Conservation (phyloP, 1,140 invertebrate species). For the Triops longicaudatus region DNA sequence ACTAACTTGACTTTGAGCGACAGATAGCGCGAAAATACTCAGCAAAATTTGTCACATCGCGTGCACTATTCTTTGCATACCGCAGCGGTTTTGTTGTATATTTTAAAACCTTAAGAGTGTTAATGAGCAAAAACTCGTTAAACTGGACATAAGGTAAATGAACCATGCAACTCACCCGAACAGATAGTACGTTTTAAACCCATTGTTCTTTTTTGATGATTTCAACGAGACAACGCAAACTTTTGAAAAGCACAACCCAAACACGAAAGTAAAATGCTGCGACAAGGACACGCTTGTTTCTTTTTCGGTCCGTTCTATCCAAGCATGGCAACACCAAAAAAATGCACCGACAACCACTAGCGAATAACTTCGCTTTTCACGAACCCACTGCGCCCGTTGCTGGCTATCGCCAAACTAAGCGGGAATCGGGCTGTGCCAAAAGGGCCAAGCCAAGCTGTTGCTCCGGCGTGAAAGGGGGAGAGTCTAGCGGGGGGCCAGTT, state of each 20-base stretch:
- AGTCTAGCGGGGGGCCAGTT: neutral
- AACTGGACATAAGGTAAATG: neutral
- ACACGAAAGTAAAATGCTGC: too few relatives aligned
- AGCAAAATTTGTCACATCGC: too few relatives aligned
- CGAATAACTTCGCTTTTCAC: neutral
- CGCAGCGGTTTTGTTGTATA: too few relatives aligned
- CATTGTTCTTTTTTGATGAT: neutral
- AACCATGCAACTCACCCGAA: neutral
- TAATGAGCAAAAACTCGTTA: conserved; percentile 1
- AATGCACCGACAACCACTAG: neutral
- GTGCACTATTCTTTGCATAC: too few relatives aligned
- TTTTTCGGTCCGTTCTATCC: neutral
- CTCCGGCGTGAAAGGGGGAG: neutral
- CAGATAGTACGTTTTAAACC: neutral
- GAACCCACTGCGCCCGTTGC: neutral
- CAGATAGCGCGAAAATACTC: too few relatives aligned
- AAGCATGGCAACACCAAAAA: neutral
- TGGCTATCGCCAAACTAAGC: neutral
- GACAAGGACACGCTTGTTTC: neutral
- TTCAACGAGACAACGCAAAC: neutral
- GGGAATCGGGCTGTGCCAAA: too few relatives aligned
- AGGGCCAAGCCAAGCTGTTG: neutral
- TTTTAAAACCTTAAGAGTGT: neutral
- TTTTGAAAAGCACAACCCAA: too few relatives aligned
- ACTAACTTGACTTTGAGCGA: too few relatives aligned